Evolutionary conservation across 2,888 invertebrate genomes (phyloP).

Genomic region (Drosophila paramelanica): DNA sequence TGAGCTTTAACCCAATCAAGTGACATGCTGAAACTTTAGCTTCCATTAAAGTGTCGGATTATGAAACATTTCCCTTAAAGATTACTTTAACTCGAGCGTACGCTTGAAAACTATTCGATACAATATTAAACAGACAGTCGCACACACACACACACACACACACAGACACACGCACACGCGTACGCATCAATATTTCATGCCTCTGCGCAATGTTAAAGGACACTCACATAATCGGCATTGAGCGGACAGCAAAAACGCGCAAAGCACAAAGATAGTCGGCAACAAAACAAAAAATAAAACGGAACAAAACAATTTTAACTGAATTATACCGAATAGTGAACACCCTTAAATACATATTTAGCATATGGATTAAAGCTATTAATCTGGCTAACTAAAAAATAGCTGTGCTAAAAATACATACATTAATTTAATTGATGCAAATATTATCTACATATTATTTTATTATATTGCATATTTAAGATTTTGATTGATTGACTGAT

Average conservation of each 20-base stretch:
- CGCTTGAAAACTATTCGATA: constrained; percentile 18
- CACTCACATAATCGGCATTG: constrained; percentile 52
- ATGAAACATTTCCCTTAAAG: constrained; percentile 1
- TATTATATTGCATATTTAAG: no score
- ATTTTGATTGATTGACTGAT: no score
- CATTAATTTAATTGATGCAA: no score
- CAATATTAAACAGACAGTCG: constrained; percentile 3
- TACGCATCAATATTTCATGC: constrained; percentile 73
- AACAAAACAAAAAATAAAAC: constrained; percentile 35
- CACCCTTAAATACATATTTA: neutral
- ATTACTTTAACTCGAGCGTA: neutral
- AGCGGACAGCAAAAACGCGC: constrained; percentile 31
- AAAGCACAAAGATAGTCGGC: constrained; percentile 52
- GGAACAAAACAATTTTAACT: neutral
- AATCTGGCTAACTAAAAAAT: no score
- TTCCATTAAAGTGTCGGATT: constrained; percentile 6
- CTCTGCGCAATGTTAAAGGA: constrained; percentile 55
- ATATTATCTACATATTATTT: no score
- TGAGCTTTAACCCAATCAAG: neutral
- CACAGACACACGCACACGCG: constrained; percentile 5
- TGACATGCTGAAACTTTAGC: neutral
- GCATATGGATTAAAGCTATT: neutral
- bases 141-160: neutral
- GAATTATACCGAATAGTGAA: neutral
- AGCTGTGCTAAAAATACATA: no score